A percentile compares a stretch with the other conserved stretches of the same genome.
Conservation (phyloP, 2,888 invertebrate species). For the Eugnorisma glareosa region DNA sequence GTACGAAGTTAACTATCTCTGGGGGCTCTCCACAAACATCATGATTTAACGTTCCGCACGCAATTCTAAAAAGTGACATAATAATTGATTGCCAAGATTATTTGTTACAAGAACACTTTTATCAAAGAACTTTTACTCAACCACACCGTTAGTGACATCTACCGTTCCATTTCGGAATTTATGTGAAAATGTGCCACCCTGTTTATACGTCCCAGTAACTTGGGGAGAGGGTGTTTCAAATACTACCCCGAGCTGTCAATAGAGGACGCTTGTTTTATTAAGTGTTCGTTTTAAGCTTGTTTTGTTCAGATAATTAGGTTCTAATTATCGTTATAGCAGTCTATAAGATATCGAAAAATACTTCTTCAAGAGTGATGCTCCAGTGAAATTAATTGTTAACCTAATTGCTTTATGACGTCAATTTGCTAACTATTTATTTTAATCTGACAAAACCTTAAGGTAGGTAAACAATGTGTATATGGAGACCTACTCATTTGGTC, state of each 20-base stretch:
- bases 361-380: not conserved
- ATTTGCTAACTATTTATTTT: not conserved
- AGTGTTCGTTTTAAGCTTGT: not conserved
- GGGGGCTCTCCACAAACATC: not conserved
- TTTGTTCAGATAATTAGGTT: not conserved
- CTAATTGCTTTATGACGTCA: not conserved
- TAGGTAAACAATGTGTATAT: not conserved
- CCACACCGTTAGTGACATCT: slow-evolving; percentile 16
- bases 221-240: not conserved
- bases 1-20: slow-evolving; percentile 1
- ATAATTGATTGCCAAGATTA: slow-evolving; percentile 5
- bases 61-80: slow-evolving; percentile 2
- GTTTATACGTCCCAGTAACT: not conserved
- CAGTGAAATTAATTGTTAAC: not conserved
- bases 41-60: slow-evolving; percentile 7
- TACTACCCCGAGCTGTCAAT: not conserved
- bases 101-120: not conserved
- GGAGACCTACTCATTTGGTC: not conserved
- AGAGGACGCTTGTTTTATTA: slow-evolving; percentile 12
- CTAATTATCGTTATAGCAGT: not conserved
- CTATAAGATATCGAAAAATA: not conserved
- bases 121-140: not conserved
- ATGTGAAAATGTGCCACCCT: slow-evolving; percentile 1
- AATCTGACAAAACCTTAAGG: not conserved
- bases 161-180: not conserved